Conservation (phyloP, 2,113 vertebrate species). For the Nipponia nippon region DNA sequence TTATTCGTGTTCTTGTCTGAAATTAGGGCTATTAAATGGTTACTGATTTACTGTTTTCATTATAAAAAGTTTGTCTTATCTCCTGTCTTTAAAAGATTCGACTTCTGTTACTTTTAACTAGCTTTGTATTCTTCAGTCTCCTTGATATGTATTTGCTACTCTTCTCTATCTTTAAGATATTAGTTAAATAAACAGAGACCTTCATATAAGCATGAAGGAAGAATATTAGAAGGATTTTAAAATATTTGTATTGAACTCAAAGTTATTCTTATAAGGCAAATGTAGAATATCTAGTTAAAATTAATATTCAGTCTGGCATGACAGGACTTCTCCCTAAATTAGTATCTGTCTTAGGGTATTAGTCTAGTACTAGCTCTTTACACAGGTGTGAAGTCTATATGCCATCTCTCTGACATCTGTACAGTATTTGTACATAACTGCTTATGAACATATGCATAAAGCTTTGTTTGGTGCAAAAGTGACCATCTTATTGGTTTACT, state of each 20-base stretch:
- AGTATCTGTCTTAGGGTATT: neutral
- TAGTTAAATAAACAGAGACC: neutral
- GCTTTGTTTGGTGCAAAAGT: neutral
- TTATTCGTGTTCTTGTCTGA: neutral
- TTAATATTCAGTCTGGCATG: neutral
- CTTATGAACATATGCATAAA: neutral
- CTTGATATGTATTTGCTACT: neutral
- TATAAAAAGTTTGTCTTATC: neutral
- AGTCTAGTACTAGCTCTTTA: neutral
- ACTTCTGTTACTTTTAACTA: neutral
- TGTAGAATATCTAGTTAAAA: neutral
- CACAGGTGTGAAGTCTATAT: neutral
- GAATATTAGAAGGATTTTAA: neutral
- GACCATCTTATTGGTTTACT: neutral
- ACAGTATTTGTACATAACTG: neutral
- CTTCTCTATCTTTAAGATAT: neutral
- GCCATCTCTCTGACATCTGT: neutral
- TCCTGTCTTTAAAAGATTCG: neutral
- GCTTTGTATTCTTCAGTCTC: neutral
- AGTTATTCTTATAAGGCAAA: neutral
- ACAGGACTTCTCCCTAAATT: neutral
- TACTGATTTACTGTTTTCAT: neutral
- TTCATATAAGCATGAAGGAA: neutral
- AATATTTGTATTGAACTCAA: neutral
- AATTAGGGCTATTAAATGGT: neutral